Base-by-base conservation (phyloP, 1,140 invertebrate species). In the Cherax quadricarinatus region DNA sequence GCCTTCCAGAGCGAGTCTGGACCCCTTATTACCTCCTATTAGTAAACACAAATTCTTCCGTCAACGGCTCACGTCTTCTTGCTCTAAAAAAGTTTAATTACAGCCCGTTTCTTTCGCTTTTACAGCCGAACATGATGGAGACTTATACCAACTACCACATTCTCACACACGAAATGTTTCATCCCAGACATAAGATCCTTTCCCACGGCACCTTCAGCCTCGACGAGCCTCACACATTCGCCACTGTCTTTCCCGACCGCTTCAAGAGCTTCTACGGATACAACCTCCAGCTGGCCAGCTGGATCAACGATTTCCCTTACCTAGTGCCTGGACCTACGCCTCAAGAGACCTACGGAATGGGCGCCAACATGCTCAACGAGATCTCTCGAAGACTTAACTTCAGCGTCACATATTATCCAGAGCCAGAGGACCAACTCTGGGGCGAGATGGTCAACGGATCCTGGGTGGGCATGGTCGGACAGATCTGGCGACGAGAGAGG, bases 271-370 rank as follows among this genome's bases (percentile, higher is more conserved):
- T 90, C 89, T 62, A 85, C 51, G 89, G 89, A 5, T 24, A 84
- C 66, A 49, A 85, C 82, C 57, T 90, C 49, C 89, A 85, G 0
- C 66, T 90, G 80, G 81, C 89, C 49, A 90, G 89, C 66, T 90
- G 89, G 89, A 16, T 48, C 9, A 62, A 90, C 41, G 89, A 90
- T 24, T 90, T 85, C 24, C 89, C 89, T 30, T 90, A 90, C 80
- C 14, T 90, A 16, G 57, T 78, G 10, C 24, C 60, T 30, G 70
- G 70, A 10, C 16, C 62, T 1, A 62, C 81, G 24, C 24, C 41
- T 9, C 16, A 85, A 18, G 66, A 90, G 49, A 60, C 82, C 21
- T 73, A 53, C 16, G 89, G 89, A 14, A 84, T 90, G 5, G 2
- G 66, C 49, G 41, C 60, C 30, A 83, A 75, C 66, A 90, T 90